Evolutionary conservation across 1,140 invertebrate genomes (phyloP).

Genomic region (Trichomalopsis sarcophagae): DNA sequence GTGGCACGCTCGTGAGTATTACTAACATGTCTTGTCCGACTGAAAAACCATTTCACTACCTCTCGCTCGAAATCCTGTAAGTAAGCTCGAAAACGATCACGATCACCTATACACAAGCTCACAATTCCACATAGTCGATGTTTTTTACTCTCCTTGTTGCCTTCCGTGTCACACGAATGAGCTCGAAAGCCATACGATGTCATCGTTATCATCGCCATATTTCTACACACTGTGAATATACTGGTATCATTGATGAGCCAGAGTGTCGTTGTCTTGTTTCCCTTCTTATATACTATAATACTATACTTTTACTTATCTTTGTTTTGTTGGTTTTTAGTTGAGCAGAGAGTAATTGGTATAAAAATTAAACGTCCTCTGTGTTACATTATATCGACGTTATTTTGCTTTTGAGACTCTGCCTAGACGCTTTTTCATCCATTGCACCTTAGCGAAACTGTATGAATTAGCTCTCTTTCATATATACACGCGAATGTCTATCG

Average conservation of each 20-base stretch:
- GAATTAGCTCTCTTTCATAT: conserved; percentile 32
- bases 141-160: neutral
- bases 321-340: conserved; percentile 20
- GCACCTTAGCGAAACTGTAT: conserved; percentile 52
- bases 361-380: neutral
- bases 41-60: neutral
- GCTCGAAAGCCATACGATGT: neutral
- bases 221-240: neutral
- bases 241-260: conserved; percentile 8
- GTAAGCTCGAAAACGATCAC: neutral
- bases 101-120: neutral
- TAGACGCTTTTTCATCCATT: conserved; percentile 53
- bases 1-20: conserved; percentile 18
- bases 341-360: conserved; percentile 4
- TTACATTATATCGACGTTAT: conserved; percentile 31
- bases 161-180: neutral
- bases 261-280: conserved; percentile 44
- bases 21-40: neutral
- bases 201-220: neutral
- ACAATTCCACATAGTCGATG: neutral
- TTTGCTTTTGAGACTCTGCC: conserved; percentile 45
- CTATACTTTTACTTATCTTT: neutral
- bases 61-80: neutral
- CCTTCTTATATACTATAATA: neutral
- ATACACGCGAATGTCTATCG: conserved; percentile 45